These are phyloP conservation scores for Mimas tiliae DNA, from an alignment of 2,888 invertebrate genomes.

Conservation along the genomic window DNA sequence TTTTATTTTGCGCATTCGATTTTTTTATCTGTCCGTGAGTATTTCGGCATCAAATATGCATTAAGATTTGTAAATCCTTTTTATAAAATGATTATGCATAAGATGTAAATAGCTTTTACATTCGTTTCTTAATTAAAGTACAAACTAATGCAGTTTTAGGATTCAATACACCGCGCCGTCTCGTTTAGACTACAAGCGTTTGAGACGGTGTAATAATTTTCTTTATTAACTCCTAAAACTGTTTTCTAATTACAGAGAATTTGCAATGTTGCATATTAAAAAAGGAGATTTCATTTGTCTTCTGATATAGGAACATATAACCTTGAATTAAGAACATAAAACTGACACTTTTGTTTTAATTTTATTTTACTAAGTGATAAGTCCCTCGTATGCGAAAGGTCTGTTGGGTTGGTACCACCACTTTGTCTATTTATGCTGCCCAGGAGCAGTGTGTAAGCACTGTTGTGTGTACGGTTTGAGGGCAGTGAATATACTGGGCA, in stretches of 20 bases:
- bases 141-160: background rate
- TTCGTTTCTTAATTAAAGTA: conserved; percentile 12
- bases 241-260: background rate
- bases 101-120: background rate
- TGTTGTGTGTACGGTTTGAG: no score
- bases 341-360: background rate
- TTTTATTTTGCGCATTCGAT: conserved; percentile 20
- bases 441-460: no score
- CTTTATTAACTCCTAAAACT: background rate
- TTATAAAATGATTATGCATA: background rate
- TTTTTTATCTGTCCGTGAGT: conserved; percentile 30
- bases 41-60: background rate
- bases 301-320: background rate
- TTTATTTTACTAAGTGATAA: background rate
- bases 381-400: no score
- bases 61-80: background rate
- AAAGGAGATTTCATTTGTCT: background rate
- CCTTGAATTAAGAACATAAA: no score
- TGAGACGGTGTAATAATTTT: background rate
- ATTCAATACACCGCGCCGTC: background rate
- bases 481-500: no score
- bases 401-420: no score
- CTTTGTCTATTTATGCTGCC: no score
- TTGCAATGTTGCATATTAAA: background rate
- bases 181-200: conserved; percentile 11